Percentiles rank a stretch among this genome's conserved stretches.
These are phyloP conservation scores for Drosophila baimaii DNA, from an alignment of 1,140 invertebrate genomes.

Conservation along the genomic window DNA sequence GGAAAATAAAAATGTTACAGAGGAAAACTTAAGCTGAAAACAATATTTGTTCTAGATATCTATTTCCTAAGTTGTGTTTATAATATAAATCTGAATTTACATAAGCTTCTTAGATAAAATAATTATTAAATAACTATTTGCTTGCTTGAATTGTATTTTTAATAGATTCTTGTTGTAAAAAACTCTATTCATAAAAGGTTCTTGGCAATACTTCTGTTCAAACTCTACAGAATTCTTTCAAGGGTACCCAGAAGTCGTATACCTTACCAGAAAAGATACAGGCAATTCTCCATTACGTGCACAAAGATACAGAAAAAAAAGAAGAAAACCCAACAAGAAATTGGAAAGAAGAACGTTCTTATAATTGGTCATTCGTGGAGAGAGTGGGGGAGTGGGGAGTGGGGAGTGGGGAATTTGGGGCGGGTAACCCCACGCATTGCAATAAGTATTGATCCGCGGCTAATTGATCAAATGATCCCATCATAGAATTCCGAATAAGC, in stretches of 20 bases:
- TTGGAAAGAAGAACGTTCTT: slow-evolving; percentile 2
- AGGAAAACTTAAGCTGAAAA: neutral
- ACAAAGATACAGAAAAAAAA: slow-evolving; percentile 9
- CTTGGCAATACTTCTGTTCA: neutral
- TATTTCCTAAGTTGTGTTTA: neutral
- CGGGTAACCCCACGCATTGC: slow-evolving; percentile 34
- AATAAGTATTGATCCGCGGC: slow-evolving; percentile 35
- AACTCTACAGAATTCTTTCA: neutral
- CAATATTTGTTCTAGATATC: neutral
- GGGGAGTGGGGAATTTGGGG: neutral
- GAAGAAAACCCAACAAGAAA: neutral
- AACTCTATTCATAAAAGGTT: fast-evolving
- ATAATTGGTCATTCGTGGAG: slow-evolving; percentile 16
- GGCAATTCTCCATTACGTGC: neutral
- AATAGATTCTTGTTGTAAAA: neutral
- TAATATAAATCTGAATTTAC: neutral
- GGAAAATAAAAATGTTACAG: neutral
- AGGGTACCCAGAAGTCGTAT: slow-evolving; percentile 1
- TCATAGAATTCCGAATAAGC: slow-evolving; percentile 4
- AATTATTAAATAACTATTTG: no score
- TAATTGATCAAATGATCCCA: slow-evolving; percentile 47
- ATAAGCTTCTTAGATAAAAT: no score
- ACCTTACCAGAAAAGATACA: neutral
- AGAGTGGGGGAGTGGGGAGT: neutral
- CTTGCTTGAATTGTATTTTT: no score